These are phyloP conservation scores for Muscicapa striata DNA, from an alignment of 2,797 vertebrate species.

Conservation along the genomic window DNA sequence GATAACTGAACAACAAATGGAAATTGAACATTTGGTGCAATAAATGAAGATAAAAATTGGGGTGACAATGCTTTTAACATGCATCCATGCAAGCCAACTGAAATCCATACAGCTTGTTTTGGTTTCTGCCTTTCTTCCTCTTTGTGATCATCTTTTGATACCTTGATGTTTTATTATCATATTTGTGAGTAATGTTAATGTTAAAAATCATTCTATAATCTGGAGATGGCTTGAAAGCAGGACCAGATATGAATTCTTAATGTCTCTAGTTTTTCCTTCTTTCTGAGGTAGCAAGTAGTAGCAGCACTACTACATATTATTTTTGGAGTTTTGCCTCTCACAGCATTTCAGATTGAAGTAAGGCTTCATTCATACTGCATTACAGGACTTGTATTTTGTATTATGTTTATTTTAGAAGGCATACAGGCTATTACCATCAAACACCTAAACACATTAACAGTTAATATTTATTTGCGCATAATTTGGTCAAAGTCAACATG, in stretches of 20 bases:
- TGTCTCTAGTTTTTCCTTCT: not conserved
- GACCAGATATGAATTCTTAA: not conserved
- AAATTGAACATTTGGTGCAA: not conserved
- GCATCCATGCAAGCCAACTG: not conserved
- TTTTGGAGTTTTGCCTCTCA: conserved; percentile 25
- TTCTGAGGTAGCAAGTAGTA: not conserved
- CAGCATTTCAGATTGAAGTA: not conserved
- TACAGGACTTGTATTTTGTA: conserved; percentile 37
- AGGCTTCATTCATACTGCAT: conserved; percentile 8
- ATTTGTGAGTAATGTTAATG: not conserved
- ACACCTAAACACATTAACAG: not conserved
- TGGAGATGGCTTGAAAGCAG: not conserved
- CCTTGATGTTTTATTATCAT: not conserved
- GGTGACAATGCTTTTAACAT: not conserved
- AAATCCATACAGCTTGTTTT: not conserved
- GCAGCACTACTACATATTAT: not conserved
- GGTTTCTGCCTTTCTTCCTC: not conserved
- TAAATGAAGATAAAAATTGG: not conserved
- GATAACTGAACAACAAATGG: not conserved
- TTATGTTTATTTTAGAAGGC: conserved; percentile 20
- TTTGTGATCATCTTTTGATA: not conserved
- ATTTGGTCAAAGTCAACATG: not conserved
- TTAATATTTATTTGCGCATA: conserved; percentile 41
- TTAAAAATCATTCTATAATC: not conserved
- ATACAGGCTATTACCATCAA: not conserved